Evolutionary conservation across 2,888 invertebrate species (phyloP).

Genomic region (Petrophora chlorosata): DNA sequence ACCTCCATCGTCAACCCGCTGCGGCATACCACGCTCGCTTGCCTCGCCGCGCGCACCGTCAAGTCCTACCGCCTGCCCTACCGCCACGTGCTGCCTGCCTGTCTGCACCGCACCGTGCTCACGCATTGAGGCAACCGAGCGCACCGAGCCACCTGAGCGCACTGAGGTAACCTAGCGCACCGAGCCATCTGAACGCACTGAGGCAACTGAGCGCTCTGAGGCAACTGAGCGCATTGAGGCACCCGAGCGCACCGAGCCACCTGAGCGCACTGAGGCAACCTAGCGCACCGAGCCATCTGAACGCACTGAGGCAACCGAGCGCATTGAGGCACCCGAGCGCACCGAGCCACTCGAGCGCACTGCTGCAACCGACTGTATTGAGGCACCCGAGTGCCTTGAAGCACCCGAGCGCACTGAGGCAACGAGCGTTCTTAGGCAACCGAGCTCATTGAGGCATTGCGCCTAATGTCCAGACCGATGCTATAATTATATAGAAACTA

Average conservation of each 20-base stretch:
- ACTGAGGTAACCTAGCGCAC: neutral
- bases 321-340: neutral
- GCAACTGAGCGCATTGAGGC: neutral
- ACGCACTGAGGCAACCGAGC: neutral
- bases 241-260: neutral
- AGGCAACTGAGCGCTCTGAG: neutral
- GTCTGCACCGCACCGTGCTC: conserved; percentile 76
- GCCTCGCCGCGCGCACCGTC: conserved; percentile 93
- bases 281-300: neutral
- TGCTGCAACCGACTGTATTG: too few species aligned
- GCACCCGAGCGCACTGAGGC: too few species aligned
- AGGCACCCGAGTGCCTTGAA: too few species aligned
- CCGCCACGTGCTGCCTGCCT: conserved; percentile 80
- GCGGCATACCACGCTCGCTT: conserved; percentile 91
- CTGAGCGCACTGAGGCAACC: neutral
- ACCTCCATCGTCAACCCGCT: conserved; percentile 89
- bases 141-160: neutral
- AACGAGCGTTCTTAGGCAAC: too few species aligned
- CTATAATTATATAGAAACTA: too few species aligned
- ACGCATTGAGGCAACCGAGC: conserved; percentile 70
- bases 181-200: neutral
- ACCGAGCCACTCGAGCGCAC: too few species aligned
- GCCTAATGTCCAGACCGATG: too few species aligned
- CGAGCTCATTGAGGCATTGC: too few species aligned
- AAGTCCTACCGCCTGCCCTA: conserved; percentile 88